Conservation (phyloP, 2,888 invertebrate species). For the Scaptodrosophila latifasciaeformis region DNA sequence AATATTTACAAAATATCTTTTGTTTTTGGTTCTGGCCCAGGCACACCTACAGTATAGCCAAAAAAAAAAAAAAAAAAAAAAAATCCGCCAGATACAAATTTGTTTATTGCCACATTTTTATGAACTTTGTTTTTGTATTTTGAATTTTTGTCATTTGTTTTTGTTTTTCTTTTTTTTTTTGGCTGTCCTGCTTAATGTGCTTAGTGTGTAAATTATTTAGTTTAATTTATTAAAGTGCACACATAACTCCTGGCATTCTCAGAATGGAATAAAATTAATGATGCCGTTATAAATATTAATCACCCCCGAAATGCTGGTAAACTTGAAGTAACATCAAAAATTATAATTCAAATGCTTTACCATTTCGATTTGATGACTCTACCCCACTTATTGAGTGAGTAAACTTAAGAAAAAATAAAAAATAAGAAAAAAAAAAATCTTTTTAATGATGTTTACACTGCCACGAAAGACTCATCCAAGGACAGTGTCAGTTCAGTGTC, state of each 20-base stretch:
- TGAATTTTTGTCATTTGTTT: not conserved
- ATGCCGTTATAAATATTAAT: slow-evolving; percentile 1
- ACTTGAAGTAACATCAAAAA: not conserved
- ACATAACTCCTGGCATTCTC: not conserved
- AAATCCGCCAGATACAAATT: slow-evolving; percentile 24
- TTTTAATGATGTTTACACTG: slow-evolving; percentile 60
- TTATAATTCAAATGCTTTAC: slow-evolving; percentile 51
- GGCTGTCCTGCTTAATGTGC: not conserved
- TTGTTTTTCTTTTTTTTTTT: not conserved
- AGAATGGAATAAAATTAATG: not conserved
- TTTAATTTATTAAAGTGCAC: slow-evolving; percentile 40
- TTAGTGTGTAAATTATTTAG: slow-evolving; percentile 31
- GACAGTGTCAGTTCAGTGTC: no score
- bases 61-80: slow-evolving; percentile 23
- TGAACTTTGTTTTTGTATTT: slow-evolving; percentile 24
- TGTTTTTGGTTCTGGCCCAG: no score
- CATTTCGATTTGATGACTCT: slow-evolving; percentile 36
- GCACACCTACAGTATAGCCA: no score
- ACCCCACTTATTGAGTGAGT: not conserved
- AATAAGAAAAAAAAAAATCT: slow-evolving; percentile 26
- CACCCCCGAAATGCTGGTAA: slow-evolving; percentile 2
- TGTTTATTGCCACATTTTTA: slow-evolving; percentile 24
- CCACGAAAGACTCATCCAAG: no score
- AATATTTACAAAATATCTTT: slow-evolving; percentile 22
- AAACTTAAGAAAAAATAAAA: slow-evolving; percentile 3